phyloP scores from a whole-genome alignment of 1,140 invertebrate species.

The Euwallacea fornicatus region DNA sequence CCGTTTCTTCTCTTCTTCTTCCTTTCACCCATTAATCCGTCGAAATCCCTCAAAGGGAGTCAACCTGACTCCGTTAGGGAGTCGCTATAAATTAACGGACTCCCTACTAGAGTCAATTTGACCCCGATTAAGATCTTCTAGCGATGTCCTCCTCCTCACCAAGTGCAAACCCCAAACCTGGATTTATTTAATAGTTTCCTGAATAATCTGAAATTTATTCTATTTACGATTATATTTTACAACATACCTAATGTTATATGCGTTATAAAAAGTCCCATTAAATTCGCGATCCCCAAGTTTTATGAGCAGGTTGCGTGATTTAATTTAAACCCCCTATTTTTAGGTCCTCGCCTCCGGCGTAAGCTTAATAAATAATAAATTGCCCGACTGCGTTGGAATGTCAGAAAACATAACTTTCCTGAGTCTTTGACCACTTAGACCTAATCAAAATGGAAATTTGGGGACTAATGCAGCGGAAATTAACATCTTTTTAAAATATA shows the following conservation, averaged over 20 bases:
- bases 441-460: no score
- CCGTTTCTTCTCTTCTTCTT: background rate
- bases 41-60: constrained; percentile 71
- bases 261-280: constrained; percentile 10
- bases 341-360: constrained; percentile 4
- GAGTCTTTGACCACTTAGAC: background rate
- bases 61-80: constrained; percentile 96
- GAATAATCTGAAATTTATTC: background rate
- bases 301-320: constrained; percentile 17
- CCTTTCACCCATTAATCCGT: constrained; percentile 17
- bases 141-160: background rate
- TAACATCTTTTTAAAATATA: no score
- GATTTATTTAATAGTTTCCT: background rate
- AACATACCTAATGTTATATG: no score
- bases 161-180: background rate
- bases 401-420: background rate
- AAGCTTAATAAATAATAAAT: constrained; percentile 7
- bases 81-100: constrained; percentile 83
- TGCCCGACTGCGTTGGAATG: background rate
- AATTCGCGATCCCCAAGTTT: background rate
- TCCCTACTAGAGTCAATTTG: constrained; percentile 97
- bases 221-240: no score
- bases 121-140: constrained; percentile 72
- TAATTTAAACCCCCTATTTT: constrained; percentile 11
- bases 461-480: no score